These are phyloP conservation scores for Lochmaea crataegi DNA, from an alignment of 2,888 invertebrate genomes.

Conservation along the genomic window DNA sequence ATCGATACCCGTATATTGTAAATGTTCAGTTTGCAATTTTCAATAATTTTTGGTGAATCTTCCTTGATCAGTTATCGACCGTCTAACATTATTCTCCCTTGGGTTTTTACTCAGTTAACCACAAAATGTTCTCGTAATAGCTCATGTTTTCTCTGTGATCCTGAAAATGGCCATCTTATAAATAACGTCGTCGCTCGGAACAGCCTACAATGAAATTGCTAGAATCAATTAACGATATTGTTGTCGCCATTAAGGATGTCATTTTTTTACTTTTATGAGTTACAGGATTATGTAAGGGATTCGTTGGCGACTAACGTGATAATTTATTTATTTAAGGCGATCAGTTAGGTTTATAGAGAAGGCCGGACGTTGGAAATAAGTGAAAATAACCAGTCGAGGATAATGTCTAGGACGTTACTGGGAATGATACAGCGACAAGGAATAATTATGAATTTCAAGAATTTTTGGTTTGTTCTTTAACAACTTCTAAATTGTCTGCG, in stretches of 20 bases:
- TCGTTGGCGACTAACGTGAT: not conserved
- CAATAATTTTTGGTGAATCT: not conserved
- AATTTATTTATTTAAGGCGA: too few species aligned
- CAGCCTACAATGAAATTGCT: constrained; percentile 56
- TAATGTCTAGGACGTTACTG: too few species aligned
- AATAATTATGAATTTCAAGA: too few species aligned
- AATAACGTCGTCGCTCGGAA: constrained; percentile 59
- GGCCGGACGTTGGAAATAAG: too few species aligned
- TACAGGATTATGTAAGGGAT: constrained; percentile 12
- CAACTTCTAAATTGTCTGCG: too few species aligned
- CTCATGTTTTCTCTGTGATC: constrained; percentile 60
- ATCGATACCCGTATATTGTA: not conserved
- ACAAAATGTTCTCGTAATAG: constrained; percentile 60
- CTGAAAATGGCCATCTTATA: constrained; percentile 62
- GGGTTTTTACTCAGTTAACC: constrained; percentile 54
- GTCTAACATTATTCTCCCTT: constrained; percentile 41
- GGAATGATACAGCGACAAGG: too few species aligned
- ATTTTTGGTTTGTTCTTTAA: too few species aligned
- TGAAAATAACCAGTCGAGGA: too few species aligned
- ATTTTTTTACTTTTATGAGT: constrained; percentile 20
- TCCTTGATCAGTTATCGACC: not conserved
- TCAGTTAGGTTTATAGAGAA: too few species aligned
- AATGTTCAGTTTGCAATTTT: not conserved
- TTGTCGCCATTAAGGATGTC: constrained; percentile 38
- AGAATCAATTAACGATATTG: constrained; percentile 61